Conservation (phyloP, 2,888 invertebrate species). For the Aricia artaxerxes region DNA sequence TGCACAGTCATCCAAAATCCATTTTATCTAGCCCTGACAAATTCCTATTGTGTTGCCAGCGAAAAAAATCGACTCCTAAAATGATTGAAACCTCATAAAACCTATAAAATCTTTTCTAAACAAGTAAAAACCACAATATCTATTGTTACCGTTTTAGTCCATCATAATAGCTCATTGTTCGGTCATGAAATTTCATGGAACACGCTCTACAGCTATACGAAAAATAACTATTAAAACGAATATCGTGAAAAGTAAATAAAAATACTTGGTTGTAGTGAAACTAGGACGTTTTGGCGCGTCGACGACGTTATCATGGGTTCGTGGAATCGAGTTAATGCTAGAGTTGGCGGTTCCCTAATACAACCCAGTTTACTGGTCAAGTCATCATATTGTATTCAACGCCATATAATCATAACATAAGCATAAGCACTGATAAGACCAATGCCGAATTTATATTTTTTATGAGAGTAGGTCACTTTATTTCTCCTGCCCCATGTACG, state of each 20-base stretch:
- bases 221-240: not conserved
- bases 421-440: no score
- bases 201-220: not conserved
- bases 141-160: slow-evolving; percentile 1
- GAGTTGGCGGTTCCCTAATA: no score
- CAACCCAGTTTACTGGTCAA: no score
- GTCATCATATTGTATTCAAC: no score
- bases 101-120: not conserved
- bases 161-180: slow-evolving; percentile 1
- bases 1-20: not conserved
- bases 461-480: no score
- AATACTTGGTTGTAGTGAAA: not conserved
- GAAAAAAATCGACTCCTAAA: not conserved
- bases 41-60: not conserved
- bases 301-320: no score
- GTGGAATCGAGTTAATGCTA: no score
- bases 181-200: not conserved
- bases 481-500: no score
- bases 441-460: no score
- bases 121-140: not conserved
- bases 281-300: no score
- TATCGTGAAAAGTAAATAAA: not conserved
- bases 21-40: not conserved
- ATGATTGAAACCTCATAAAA: not conserved
- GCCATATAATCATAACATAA: no score